phyloP scores from a whole-genome alignment of 1,140 invertebrate species.

The Scaptomyza pallida region DNA sequence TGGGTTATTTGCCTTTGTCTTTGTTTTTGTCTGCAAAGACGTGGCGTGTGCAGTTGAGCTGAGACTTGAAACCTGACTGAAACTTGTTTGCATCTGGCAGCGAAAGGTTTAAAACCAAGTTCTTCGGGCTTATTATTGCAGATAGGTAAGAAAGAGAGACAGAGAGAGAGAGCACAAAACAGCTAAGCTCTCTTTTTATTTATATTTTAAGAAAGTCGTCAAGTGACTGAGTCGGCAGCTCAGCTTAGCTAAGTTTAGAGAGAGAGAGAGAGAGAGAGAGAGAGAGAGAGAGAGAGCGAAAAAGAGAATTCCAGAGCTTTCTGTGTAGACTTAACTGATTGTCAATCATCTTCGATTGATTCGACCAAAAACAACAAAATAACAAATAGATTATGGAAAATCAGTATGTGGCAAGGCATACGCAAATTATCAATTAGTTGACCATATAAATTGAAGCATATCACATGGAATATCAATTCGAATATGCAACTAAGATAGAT shows the following conservation, averaged over 20 bases:
- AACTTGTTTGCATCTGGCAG: constrained; percentile 63
- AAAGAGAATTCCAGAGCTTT: not conserved
- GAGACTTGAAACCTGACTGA: constrained; percentile 64
- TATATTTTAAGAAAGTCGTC: constrained; percentile 71
- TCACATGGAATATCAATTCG: not conserved
- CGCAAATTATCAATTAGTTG: not conserved
- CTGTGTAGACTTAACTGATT: not conserved
- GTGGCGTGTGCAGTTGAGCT: constrained; percentile 40
- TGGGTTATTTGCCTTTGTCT: not conserved
- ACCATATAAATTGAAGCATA: constrained; percentile 1
- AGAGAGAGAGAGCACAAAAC: not conserved
- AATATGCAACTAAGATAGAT: not conserved
- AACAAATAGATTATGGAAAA: not conserved
- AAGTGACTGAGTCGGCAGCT: constrained; percentile 26
- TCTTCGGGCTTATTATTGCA: constrained; percentile 29
- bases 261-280: not conserved
- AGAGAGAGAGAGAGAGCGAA: not conserved
- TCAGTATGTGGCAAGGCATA: not conserved
- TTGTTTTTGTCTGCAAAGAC: not conserved
- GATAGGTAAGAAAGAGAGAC: not conserved
- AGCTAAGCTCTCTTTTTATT: constrained; percentile 16
- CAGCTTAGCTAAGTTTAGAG: not conserved
- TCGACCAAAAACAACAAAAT: too few species aligned
- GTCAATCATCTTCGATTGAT: not conserved
- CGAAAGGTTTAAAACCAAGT: constrained; percentile 48